Evolutionary conservation across 2,888 invertebrate species (phyloP).

Genomic region (Hipparchia semele): DNA sequence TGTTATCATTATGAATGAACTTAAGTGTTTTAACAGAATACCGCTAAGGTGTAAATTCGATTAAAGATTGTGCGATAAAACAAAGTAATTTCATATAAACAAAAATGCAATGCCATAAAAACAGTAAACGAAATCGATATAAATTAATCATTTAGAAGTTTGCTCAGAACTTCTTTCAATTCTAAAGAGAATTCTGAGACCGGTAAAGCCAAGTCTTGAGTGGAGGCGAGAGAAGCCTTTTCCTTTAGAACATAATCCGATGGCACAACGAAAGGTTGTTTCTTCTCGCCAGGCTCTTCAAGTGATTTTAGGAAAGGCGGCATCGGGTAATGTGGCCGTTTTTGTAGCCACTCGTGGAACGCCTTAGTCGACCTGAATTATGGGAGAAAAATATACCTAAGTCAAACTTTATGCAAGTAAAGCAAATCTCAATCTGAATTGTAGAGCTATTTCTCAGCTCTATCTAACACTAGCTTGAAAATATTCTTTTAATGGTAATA

Average conservation of each 20-base stretch:
- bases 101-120: background rate
- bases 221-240: conserved; percentile 45
- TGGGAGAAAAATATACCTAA: conserved; percentile 17
- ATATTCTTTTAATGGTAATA: too few relatives aligned
- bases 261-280: conserved; percentile 65
- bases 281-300: conserved; percentile 57
- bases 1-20: too few relatives aligned
- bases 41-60: background rate
- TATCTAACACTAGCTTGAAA: too few relatives aligned
- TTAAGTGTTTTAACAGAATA: background rate
- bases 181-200: conserved; percentile 71
- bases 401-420: too few relatives aligned
- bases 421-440: too few relatives aligned
- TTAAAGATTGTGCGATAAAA: background rate
- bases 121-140: background rate
- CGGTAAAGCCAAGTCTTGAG: conserved; percentile 65
- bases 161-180: conserved; percentile 70
- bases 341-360: conserved; percentile 64
- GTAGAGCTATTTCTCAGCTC: too few relatives aligned
- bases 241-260: conserved; percentile 66
- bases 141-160: conserved; percentile 57
- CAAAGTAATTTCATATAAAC: background rate
- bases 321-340: conserved; percentile 63
- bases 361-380: conserved; percentile 68
- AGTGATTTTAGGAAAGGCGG: conserved; percentile 58